Evolutionary conservation across 1,140 invertebrate genomes (phyloP), one percentile per base, ranked within the genome.

Genomic region (Idris sp.): DNA sequence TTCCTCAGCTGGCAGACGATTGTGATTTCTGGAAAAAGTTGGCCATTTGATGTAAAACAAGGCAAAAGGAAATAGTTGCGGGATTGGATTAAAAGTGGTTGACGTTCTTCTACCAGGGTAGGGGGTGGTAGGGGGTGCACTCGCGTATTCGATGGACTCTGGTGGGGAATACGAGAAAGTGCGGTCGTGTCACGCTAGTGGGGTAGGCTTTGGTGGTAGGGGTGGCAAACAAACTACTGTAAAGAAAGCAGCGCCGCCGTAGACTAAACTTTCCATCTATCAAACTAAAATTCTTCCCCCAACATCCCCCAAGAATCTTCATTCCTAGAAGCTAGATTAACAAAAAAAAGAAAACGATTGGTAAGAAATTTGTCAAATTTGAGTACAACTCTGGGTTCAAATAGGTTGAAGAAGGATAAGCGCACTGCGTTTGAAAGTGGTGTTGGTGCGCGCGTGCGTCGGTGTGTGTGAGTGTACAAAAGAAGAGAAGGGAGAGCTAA

Each of bases 211-310:
- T 11, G 16, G 26, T 40, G 77, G 76, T 56, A 74, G 82, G 71
- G 56, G 73, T 14, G 78, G 49, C 71, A 81, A 83, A 86, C 85
- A 86, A 87, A 86, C 86, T 86, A 85, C 84, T 80, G 84, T 78
- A 80, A 86, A 83, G 84, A 84, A 86, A 81, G 68, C 56, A 69
- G 81, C 86, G 83, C 82, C 83, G 78, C 82, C 83, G 77, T 73
- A 28, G 73, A 81, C 82, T 83, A 83, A 86, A 86, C 81, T 86
- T 85, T 41, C 74, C 76, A 86, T 86, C 81, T 82, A 83, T 86
- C 82, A 81, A 87, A 86, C 84, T 86, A 85, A 86, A 86, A 86
- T 87, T 85, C n/a, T n/a, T n/a, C n/a, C n/a, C n/a, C n/a, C n/a
- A n/a, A n/a, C n/a, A n/a, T n/a, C n/a, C n/a, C n/a, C n/a, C n/a